Percentiles rank a stretch among this genome's conserved stretches.
phyloP scores from a whole-genome alignment of 2,113 vertebrate genomes.

The Athene noctua region DNA sequence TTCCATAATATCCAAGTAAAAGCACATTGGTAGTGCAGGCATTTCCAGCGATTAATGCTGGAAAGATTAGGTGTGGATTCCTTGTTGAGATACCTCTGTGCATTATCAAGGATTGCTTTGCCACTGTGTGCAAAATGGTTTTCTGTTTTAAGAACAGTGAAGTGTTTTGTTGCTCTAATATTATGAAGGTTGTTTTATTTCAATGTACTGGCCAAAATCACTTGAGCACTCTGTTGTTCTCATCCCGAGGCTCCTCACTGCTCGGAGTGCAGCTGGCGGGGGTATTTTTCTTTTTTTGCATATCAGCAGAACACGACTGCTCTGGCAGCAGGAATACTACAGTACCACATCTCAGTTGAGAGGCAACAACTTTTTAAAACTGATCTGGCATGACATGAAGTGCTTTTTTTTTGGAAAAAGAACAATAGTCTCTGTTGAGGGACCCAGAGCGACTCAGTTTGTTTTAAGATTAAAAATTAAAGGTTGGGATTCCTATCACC shows the following conservation, averaged over 20 bases:
- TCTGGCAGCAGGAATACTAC: background rate
- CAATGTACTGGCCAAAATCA: background rate
- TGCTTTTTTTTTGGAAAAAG: background rate
- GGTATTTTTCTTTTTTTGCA: background rate
- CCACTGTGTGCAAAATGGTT: background rate
- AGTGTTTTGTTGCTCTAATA: background rate
- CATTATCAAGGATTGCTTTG: background rate
- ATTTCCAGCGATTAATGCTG: background rate
- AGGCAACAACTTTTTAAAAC: background rate
- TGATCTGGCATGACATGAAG: background rate
- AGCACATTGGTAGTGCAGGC: background rate
- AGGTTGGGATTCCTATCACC: background rate
- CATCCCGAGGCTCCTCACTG: background rate
- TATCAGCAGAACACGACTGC: background rate
- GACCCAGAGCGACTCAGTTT: background rate
- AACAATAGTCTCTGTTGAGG: background rate
- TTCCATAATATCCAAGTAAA: background rate
- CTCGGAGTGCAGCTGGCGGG: background rate
- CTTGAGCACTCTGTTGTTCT: background rate
- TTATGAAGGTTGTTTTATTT: background rate
- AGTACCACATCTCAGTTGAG: background rate
- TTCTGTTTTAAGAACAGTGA: background rate
- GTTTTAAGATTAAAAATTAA: background rate
- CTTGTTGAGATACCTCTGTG: background rate
- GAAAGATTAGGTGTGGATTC: background rate